phyloP scores from a whole-genome alignment of 2,888 invertebrate genomes.

The Andrena bicolor region DNA sequence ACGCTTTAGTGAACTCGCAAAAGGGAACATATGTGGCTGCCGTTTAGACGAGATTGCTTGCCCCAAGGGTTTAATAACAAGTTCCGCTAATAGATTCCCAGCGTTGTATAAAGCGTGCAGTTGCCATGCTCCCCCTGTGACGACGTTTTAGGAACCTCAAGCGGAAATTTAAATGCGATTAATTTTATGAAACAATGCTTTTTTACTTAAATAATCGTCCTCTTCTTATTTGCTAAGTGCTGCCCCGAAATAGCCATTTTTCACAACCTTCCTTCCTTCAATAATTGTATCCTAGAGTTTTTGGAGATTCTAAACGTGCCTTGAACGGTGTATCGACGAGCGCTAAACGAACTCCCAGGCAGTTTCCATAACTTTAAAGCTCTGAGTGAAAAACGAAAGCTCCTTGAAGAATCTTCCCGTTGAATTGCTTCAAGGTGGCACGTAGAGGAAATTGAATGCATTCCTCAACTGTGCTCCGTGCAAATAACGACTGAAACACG shows the following conservation, averaged over 20 bases:
- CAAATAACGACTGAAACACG: constrained; percentile 56
- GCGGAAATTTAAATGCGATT: constrained; percentile 16
- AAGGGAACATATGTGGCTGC: constrained; percentile 58
- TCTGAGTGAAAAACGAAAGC: constrained; percentile 59
- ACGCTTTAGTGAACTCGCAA: constrained; percentile 37
- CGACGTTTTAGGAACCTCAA: constrained; percentile 11
- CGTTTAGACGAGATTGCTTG: constrained; percentile 58
- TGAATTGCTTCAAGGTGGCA: constrained; percentile 43
- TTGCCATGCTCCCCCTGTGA: constrained; percentile 24
- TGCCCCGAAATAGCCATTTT: no score
- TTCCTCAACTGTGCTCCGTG: constrained; percentile 44
- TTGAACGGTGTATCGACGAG: constrained; percentile 39
- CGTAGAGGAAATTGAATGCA: constrained; percentile 62
- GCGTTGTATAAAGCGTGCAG: constrained; percentile 32
- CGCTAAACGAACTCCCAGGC: constrained; percentile 38
- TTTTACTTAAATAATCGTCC: background rate
- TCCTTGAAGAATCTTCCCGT: constrained; percentile 47
- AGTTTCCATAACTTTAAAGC: constrained; percentile 48
- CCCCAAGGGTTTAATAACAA: constrained; percentile 61
- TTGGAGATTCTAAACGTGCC: constrained; percentile 20
- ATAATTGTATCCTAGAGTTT: constrained; percentile 30
- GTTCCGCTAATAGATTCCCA: constrained; percentile 53
- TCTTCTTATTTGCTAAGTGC: no score
- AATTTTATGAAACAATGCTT: background rate
- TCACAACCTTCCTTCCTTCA: no score